Percentiles rank a stretch among this genome's conserved stretches.
Evolutionary conservation across 92 coral and sea anemone genomes (phyloP).

Genomic region (Palythoa heliodiscus): DNA sequence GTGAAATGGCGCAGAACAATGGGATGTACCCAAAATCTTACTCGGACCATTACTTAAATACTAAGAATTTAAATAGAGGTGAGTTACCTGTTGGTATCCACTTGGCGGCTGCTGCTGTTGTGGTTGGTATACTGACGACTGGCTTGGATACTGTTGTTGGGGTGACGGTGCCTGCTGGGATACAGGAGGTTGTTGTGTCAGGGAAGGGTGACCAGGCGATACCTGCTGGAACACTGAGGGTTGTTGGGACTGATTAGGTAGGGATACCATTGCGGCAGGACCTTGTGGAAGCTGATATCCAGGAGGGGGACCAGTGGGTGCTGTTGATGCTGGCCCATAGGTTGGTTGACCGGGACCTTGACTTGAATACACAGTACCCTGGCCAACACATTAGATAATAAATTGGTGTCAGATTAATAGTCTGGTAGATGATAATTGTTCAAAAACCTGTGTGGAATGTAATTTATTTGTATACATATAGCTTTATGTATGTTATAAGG

Average conservation of each 20-base stretch:
- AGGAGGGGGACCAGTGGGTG: conserved; percentile 44
- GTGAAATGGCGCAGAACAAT: too few relatives aligned
- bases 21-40: too few relatives aligned
- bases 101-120: conserved; percentile 22
- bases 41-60: too few relatives aligned
- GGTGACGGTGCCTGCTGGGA: conserved; percentile 2
- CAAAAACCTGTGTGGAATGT: too few relatives aligned
- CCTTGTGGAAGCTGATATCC: conserved; percentile 57
- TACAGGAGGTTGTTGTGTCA: neutral
- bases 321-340: conserved; percentile 56
- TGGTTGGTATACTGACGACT: conserved; percentile 9
- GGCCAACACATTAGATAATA: neutral
- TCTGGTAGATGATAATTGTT: too few relatives aligned
- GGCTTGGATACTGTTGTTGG: conserved; percentile 18
- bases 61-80: neutral
- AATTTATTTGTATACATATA: too few relatives aligned
- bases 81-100: conserved; percentile 21
- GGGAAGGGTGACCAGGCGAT: conserved; percentile 36
- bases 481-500: too few relatives aligned
- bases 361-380: conserved; percentile 80
- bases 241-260: conserved; percentile 46
- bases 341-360: conserved; percentile 84
- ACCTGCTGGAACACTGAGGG: conserved; percentile 52
- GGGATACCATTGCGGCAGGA: neutral
- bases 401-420: too few relatives aligned